Evolutionary conservation across 2,113 vertebrate genomes (phyloP).

Genomic region (Ibidorhyncha struthersii): DNA sequence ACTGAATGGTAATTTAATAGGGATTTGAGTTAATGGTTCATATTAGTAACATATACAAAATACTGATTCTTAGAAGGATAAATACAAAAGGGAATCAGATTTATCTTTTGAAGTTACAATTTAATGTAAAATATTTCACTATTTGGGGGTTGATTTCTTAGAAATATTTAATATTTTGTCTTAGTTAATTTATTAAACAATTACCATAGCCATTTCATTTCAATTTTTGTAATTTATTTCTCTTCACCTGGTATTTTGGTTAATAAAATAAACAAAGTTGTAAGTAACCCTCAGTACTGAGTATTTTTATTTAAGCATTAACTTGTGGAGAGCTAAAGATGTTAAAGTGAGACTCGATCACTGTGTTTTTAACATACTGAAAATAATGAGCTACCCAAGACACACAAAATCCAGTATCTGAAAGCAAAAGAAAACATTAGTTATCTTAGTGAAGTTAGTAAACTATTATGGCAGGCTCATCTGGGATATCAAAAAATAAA

Average conservation of each 20-base stretch:
- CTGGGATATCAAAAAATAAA: neutral
- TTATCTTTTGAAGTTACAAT: neutral
- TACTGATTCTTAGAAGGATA: neutral
- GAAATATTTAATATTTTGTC: neutral
- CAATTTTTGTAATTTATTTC: conserved; percentile 24
- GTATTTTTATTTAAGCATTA: conserved; percentile 12
- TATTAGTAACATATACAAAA: neutral
- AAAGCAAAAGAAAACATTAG: neutral
- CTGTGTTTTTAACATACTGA: neutral
- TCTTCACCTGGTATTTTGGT: neutral
- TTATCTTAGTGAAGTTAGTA: neutral
- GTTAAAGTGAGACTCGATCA: neutral
- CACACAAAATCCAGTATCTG: neutral
- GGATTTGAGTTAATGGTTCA: neutral
- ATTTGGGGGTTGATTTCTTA: neutral
- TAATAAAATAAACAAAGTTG: neutral
- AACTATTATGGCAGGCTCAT: neutral
- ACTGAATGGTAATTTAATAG: neutral
- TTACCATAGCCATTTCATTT: neutral
- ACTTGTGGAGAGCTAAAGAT: neutral
- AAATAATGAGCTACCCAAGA: neutral
- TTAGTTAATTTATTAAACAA: neutral
- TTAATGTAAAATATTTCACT: neutral
- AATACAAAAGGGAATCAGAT: neutral
- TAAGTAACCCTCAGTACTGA: neutral